phyloP scores from a whole-genome alignment of 2,888 invertebrate genomes.

The Alviniconcha strummeri region DNA sequence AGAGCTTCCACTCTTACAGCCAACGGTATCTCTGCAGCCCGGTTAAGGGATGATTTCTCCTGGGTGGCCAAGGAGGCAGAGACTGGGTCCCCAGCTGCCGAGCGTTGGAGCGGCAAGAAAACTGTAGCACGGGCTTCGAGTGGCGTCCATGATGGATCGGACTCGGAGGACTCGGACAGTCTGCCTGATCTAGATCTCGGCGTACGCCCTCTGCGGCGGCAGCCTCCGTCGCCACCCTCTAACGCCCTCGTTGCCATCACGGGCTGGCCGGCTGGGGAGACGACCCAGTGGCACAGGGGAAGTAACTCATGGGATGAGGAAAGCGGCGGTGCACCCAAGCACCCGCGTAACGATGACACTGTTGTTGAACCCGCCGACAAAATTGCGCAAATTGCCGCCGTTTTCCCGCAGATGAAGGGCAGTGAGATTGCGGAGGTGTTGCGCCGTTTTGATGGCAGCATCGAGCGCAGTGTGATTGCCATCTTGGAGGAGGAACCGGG shows the following conservation, averaged over 20 bases:
- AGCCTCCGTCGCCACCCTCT: neutral
- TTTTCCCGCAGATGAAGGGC: conserved; percentile 35
- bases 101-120: too few relatives aligned
- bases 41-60: too few relatives aligned
- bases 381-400: conserved; percentile 31
- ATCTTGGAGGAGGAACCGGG: conserved; percentile 38
- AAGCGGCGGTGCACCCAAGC: neutral
- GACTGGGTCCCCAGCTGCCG: too few relatives aligned
- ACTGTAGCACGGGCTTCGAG: too few relatives aligned
- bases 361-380: conserved; percentile 8
- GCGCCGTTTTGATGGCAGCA: conserved; percentile 25
- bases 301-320: neutral
- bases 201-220: neutral
- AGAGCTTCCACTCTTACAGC: too few relatives aligned
- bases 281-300: conserved; percentile 3
- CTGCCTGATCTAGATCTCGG: conserved; percentile 26
- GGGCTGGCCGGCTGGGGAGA: neutral
- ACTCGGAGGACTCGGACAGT: conserved; percentile 31
- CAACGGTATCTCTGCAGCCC: too few relatives aligned
- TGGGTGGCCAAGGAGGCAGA: too few relatives aligned
- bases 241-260: neutral
- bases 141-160: conserved; percentile 4
- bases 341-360: neutral
- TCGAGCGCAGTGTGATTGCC: conserved; percentile 34
- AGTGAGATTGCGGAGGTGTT: conserved; percentile 17